Conservation (phyloP, 2,113 vertebrate species). For the Grus americana region DNA sequence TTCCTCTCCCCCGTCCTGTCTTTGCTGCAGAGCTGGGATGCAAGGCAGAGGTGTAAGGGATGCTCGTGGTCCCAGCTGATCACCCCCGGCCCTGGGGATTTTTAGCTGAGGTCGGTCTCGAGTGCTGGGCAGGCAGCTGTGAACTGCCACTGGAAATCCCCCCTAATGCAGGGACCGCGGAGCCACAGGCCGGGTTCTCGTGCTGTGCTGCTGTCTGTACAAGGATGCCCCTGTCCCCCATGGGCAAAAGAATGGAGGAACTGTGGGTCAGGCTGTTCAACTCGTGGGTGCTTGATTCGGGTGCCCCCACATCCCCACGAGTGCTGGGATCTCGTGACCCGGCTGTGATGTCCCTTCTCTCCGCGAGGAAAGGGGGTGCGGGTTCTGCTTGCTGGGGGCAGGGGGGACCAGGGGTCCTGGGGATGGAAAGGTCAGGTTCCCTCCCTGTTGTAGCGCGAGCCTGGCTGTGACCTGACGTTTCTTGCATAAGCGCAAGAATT, state of each 20-base stretch:
- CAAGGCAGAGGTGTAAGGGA: not conserved
- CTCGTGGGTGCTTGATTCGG: not conserved
- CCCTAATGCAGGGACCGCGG: not conserved
- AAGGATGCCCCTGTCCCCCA: not conserved
- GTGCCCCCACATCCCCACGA: not conserved
- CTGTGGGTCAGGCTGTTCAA: not conserved
- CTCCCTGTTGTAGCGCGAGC: not conserved
- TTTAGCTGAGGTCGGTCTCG: not conserved
- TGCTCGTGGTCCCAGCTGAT: not conserved
- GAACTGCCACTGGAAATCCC: not conserved
- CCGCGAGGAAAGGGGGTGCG: rapidly evolving
- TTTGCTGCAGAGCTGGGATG: not conserved
- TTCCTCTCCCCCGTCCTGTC: not conserved
- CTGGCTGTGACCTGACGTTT: not conserved
- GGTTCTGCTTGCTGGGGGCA: not conserved
- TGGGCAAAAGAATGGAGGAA: not conserved
- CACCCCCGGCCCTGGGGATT: not conserved
- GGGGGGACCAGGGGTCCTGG: not conserved
- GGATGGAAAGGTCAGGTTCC: not conserved
- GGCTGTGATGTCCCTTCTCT: not conserved
- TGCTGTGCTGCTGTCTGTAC: not conserved
- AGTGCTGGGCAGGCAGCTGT: not conserved
- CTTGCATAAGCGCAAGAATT: not conserved
- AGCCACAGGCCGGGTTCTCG: rapidly evolving
- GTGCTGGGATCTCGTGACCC: not conserved